Conservation (phyloP, 2,113 vertebrate genomes). For the Saguinus midas region DNA sequence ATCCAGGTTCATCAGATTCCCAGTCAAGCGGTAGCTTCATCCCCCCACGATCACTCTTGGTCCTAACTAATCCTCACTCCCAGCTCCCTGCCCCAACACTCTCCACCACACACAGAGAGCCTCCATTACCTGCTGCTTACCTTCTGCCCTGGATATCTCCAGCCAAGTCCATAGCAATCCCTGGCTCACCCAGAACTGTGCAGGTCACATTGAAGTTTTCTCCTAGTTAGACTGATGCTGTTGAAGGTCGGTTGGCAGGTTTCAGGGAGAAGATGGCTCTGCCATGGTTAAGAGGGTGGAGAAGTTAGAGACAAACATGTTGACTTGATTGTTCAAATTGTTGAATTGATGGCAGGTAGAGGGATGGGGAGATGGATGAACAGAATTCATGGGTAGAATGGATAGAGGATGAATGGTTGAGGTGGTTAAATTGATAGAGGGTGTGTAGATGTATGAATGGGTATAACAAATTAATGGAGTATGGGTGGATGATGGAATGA, state of each 20-base stretch:
- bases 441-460: neutral
- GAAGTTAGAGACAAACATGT: neutral
- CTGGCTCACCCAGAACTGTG: constrained; percentile 83
- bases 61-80: neutral
- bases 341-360: neutral
- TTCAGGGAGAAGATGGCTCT: constrained; percentile 86
- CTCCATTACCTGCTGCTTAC: constrained; percentile 56
- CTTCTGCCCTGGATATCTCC: constrained; percentile 89
- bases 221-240: constrained; percentile 74
- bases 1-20: neutral
- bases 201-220: constrained; percentile 86
- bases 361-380: neutral
- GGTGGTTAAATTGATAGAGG: neutral
- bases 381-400: neutral
- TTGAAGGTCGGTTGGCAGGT: constrained; percentile 83
- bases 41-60: neutral
- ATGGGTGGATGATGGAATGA: no score
- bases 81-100: neutral
- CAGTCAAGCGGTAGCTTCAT: neutral
- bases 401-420: neutral
- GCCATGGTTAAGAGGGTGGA: neutral
- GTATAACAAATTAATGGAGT: neutral
- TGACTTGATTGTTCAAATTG: neutral
- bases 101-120: neutral
- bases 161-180: constrained; percentile 83